Percentiles rank a stretch among this genome's conserved stretches.
phyloP scores from a whole-genome alignment of 2,797 vertebrate species.

The Argyrosomus regius region DNA sequence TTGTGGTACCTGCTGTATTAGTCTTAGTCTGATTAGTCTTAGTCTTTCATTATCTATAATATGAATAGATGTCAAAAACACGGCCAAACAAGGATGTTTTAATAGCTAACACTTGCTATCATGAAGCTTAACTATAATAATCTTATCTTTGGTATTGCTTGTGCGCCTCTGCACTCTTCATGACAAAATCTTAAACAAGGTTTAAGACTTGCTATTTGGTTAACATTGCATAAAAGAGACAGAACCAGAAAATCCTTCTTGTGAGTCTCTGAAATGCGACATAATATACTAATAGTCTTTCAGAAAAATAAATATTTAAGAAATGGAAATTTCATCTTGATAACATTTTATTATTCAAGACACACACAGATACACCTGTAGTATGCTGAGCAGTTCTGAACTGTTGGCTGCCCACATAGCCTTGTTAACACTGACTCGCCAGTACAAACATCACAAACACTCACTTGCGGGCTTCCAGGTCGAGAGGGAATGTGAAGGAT shows the following conservation, averaged over 20 bases:
- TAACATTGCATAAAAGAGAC: not conserved
- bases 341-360: not conserved
- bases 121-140: too few relatives aligned
- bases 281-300: not conserved
- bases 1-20: not conserved
- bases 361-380: conserved; percentile 22
- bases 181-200: too few relatives aligned
- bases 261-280: not conserved
- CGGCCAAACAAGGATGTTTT: not conserved
- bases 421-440: conserved; percentile 34
- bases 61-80: not conserved
- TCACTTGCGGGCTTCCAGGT: conserved; percentile 26
- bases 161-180: too few relatives aligned
- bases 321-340: not conserved
- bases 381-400: not conserved
- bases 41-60: not conserved
- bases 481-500: conserved; percentile 46
- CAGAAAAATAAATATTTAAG: not conserved
- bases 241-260: not conserved
- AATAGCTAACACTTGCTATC: not conserved
- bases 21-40: not conserved
- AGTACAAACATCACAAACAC: conserved; percentile 33
- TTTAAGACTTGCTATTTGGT: not conserved
- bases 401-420: conserved; percentile 7
- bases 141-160: too few relatives aligned